phyloP scores from a whole-genome alignment of 2,797 vertebrate species.

The Mallotus villosus region DNA sequence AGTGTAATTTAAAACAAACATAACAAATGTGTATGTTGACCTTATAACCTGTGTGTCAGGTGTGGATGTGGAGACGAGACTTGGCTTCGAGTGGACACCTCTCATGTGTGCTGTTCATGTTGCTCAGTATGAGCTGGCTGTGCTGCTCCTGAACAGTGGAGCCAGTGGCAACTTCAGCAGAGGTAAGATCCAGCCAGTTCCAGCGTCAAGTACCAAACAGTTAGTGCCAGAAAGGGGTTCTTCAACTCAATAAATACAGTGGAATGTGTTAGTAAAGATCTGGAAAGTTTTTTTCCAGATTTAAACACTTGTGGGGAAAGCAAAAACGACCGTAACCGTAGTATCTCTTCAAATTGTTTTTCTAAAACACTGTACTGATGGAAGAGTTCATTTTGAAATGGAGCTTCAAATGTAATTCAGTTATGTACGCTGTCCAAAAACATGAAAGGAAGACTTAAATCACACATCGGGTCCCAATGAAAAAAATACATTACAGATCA shows the following conservation, averaged over 20 bases:
- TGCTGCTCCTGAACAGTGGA: constrained; percentile 87
- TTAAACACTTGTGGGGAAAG: neutral
- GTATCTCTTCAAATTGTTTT: too few species aligned
- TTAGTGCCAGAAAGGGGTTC: neutral
- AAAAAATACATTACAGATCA: too few species aligned
- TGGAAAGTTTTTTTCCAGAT: constrained; percentile 35
- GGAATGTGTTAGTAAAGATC: neutral
- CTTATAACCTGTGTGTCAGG: constrained; percentile 66
- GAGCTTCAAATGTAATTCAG: too few species aligned
- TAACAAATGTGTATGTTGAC: neutral
- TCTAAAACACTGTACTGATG: too few species aligned
- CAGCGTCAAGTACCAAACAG: neutral
- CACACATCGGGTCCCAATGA: too few species aligned
- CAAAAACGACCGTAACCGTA: too few species aligned
- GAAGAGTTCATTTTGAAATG: too few species aligned
- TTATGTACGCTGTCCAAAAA: too few species aligned
- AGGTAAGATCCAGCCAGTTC: constrained; percentile 71
- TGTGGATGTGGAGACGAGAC: constrained; percentile 81
- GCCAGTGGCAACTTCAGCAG: constrained; percentile 88
- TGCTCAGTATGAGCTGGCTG: constrained; percentile 78
- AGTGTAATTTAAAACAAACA: too few species aligned
- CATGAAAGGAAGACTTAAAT: too few species aligned
- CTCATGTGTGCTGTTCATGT: constrained; percentile 88
- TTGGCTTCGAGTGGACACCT: constrained; percentile 88
- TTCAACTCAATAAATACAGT: neutral